Percentiles rank a stretch among this genome's conserved stretches.
Evolutionary conservation across 2,797 vertebrate species (phyloP).

Genomic region (Spondyliosoma cantharus): DNA sequence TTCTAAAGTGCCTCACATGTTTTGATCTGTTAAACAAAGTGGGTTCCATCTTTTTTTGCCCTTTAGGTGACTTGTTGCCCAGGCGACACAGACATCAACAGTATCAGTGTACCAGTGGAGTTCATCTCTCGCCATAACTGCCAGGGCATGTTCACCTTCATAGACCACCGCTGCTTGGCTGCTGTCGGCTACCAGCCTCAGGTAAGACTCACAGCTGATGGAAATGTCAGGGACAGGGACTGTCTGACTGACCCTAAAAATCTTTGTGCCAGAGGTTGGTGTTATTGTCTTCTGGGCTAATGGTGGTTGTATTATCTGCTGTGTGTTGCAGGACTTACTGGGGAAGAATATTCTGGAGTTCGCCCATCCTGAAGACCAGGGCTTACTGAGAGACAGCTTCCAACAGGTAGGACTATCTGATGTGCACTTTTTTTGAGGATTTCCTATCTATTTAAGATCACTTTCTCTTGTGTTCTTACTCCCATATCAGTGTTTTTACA

Average conservation of each 20-base stretch:
- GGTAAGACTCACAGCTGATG: conserved; percentile 78
- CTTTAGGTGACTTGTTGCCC: conserved; percentile 94
- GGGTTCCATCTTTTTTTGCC: not conserved
- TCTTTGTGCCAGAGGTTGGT: not conserved
- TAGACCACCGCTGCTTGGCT: conserved; percentile 93
- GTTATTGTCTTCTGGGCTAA: conserved; percentile 1
- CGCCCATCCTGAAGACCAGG: conserved; percentile 94
- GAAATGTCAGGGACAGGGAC: not conserved
- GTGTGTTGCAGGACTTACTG: conserved; percentile 89
- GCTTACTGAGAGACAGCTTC: conserved; percentile 94
- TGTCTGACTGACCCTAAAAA: not conserved
- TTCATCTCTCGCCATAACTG: conserved; percentile 97
- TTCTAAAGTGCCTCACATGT: not conserved
- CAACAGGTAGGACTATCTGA: conserved; percentile 87
- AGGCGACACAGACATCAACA: conserved; percentile 89
- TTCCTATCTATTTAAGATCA: not conserved
- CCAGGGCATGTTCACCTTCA: conserved; percentile 93
- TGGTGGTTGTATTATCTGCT: conserved; percentile 13
- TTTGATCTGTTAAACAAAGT: not conserved
- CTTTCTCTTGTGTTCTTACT: not conserved
- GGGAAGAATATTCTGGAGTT: conserved; percentile 95
- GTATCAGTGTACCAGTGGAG: conserved; percentile 90
- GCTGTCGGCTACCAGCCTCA: conserved; percentile 95
- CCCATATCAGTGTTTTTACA: not conserved
- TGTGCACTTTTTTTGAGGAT: not conserved